Conservation (phyloP, 2,113 vertebrate genomes). For the Pipa parva region DNA sequence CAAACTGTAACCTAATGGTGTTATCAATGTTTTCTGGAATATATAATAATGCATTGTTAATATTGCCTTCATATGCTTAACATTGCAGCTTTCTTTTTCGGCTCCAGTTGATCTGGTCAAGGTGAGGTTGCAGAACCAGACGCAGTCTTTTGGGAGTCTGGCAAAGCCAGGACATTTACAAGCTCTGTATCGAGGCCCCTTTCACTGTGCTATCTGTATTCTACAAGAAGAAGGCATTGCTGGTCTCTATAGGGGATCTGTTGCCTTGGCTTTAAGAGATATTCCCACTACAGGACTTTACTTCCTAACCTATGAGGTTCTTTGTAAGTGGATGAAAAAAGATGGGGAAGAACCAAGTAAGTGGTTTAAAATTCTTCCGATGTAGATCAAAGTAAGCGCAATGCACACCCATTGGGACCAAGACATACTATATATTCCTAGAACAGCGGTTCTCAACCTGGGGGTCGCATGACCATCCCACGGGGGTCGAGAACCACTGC, state of each 20-base stretch:
- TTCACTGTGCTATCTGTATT: slow-evolving; percentile 64
- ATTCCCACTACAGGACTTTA: slow-evolving; percentile 69
- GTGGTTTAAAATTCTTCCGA: background rate
- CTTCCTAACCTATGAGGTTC: slow-evolving; percentile 68
- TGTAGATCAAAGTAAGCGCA: no score
- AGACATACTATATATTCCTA: no score
- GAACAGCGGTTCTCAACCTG: no score
- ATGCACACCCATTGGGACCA: no score
- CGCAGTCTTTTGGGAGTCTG: background rate
- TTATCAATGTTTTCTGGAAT: no score
- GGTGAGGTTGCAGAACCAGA: slow-evolving; percentile 76
- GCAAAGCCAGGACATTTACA: background rate
- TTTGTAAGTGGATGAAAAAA: slow-evolving; percentile 54
- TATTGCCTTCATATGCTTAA: no score
- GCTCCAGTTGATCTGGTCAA: slow-evolving; percentile 78
- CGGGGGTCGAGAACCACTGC: no score
- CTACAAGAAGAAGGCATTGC: slow-evolving; percentile 61
- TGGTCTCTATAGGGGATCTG: slow-evolving; percentile 67
- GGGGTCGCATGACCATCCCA: no score
- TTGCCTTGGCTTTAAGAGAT: slow-evolving; percentile 68
- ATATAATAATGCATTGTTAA: no score
- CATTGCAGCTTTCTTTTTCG: slow-evolving; percentile 56
- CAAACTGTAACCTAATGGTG: no score
- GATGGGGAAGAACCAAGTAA: slow-evolving; percentile 62
- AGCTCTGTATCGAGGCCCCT: slow-evolving; percentile 58